Percentiles rank a stretch among this genome's conserved stretches.
These are phyloP conservation scores for Betta splendens DNA, from an alignment of 2,797 vertebrate species.

Conservation along the genomic window DNA sequence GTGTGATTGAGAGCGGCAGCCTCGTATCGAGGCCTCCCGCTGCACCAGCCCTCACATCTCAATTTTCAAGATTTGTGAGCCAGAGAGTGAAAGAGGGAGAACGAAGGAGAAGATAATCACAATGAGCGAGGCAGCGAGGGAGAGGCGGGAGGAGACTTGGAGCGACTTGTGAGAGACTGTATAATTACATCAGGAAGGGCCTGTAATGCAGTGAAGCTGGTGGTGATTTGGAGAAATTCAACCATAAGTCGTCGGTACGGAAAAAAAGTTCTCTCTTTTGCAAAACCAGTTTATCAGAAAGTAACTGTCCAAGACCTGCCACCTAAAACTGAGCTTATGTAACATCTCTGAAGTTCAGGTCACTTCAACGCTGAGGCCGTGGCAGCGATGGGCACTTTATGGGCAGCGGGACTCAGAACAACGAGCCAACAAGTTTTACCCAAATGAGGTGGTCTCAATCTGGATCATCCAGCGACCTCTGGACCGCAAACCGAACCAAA, in stretches of 20 bases:
- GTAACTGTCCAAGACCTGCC: no score
- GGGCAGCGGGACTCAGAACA: not conserved
- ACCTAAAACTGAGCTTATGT: no score
- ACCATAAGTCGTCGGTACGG: not conserved
- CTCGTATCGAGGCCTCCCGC: conserved; percentile 45
- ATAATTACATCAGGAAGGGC: conserved; percentile 29
- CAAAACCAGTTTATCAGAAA: no score
- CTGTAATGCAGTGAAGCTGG: conserved; percentile 13
- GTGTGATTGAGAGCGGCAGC: conserved; percentile 52
- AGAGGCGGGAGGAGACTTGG: no score
- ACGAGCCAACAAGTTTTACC: not conserved
- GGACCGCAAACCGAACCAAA: no score
- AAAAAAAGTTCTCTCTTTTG: not conserved
- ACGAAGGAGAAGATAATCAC: conserved; percentile 23
- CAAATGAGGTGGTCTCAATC: no score
- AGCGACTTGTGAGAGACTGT: conserved; percentile 27
- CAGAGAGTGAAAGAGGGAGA: conserved; percentile 38
- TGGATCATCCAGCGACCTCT: not conserved
- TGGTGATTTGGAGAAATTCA: conserved; percentile 28
- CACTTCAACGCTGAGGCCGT: not conserved
- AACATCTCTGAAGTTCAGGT: not conserved
- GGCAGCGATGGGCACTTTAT: not conserved
- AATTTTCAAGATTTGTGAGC: conserved; percentile 70
- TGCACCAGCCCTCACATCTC: conserved; percentile 63
- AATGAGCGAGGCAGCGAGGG: conserved; percentile 18